phyloP scores from a whole-genome alignment of 2,888 invertebrate species.

The Mamestra brassicae region DNA sequence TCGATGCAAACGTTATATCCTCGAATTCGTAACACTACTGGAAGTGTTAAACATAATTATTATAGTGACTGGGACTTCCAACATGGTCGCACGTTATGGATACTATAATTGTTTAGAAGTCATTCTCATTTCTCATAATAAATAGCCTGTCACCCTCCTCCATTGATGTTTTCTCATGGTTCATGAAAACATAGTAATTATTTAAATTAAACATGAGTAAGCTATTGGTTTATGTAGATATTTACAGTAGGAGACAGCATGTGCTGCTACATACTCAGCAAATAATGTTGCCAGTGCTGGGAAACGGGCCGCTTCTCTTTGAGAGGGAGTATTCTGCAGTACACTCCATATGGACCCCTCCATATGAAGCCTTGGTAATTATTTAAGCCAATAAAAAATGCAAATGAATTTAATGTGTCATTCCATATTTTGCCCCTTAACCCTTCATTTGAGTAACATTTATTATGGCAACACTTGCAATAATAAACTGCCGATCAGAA shows the following conservation, averaged over 20 bases:
- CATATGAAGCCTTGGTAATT: too few relatives aligned
- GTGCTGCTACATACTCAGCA: neutral
- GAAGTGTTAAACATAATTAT: neutral
- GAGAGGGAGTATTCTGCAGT: too few relatives aligned
- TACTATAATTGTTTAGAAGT: neutral
- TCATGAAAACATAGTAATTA: neutral
- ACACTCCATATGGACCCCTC: too few relatives aligned
- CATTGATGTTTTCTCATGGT: neutral
- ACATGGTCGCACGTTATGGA: neutral
- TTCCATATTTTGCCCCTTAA: too few relatives aligned
- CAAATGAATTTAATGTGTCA: too few relatives aligned
- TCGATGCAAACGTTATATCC: neutral
- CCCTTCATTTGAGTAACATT: too few relatives aligned
- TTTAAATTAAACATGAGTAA: neutral
- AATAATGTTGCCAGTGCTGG: neutral
- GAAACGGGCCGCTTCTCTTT: neutral
- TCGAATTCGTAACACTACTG: neutral
- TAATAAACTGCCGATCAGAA: constrained; percentile 15
- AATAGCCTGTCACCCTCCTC: neutral
- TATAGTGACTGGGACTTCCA: too few relatives aligned
- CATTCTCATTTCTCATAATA: constrained; percentile 1
- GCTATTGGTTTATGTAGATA: neutral
- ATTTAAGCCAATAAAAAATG: too few relatives aligned
- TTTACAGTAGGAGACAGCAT: neutral
- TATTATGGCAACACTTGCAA: neutral